Conservation (phyloP, 2,113 vertebrate species). For the Chionis minor region DNA sequence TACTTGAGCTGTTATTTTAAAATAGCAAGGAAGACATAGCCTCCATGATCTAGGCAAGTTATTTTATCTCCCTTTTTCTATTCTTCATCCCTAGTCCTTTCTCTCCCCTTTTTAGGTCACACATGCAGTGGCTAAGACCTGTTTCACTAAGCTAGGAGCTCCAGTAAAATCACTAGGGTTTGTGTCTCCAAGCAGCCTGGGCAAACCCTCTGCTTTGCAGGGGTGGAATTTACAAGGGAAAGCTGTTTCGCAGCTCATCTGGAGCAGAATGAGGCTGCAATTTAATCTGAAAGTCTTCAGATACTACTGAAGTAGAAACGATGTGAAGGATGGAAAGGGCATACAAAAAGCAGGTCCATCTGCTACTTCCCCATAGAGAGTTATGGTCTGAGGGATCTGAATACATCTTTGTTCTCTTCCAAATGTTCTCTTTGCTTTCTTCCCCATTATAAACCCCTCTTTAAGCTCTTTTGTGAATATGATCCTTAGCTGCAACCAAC, state of each 20-base stretch:
- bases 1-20: neutral
- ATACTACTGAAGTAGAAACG: neutral
- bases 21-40: neutral
- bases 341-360: neutral
- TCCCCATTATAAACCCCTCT: neutral
- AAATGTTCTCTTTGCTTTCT: neutral
- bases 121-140: accelerated
- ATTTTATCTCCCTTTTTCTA: neutral
- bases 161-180: neutral
- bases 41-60: neutral
- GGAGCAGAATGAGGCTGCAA: neutral
- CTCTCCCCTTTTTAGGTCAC: neutral
- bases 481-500: neutral
- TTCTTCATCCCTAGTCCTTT: neutral
- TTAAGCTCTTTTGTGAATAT: neutral
- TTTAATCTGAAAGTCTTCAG: neutral
- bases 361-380: neutral
- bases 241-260: neutral
- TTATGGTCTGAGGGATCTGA: neutral
- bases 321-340: neutral
- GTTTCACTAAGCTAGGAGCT: neutral
- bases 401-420: neutral
- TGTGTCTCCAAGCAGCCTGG: neutral
- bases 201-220: neutral
- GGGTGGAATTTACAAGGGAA: neutral